phyloP scores from a whole-genome alignment of 2,797 vertebrate species.

The Acanthurus tractus region DNA sequence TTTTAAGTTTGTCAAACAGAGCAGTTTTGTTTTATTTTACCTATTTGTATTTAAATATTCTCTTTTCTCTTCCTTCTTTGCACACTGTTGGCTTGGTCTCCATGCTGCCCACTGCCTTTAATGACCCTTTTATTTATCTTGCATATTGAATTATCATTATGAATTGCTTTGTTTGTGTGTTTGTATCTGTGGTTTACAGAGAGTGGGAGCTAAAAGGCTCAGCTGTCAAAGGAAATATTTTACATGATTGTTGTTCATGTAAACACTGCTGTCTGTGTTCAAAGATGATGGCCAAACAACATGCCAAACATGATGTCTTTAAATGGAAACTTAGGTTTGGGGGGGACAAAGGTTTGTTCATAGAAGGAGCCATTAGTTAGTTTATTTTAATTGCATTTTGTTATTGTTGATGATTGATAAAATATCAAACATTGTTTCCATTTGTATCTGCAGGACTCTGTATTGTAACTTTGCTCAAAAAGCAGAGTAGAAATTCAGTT shows the following conservation, averaged over 20 bases:
- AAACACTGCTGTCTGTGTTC: not conserved
- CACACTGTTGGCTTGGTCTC: not conserved
- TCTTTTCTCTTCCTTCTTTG: not conserved
- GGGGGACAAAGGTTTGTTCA: constrained; percentile 12
- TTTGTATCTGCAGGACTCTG: not conserved
- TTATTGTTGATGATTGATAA: too few species aligned
- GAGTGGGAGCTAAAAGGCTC: constrained; percentile 31
- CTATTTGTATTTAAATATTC: not conserved
- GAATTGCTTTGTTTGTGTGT: constrained; percentile 27
- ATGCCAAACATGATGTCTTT: constrained; percentile 16
- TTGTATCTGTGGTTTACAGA: constrained; percentile 21
- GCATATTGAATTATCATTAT: constrained; percentile 19
- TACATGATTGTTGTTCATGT: constrained; percentile 8
- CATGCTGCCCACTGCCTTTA: not conserved
- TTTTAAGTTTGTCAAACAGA: not conserved
- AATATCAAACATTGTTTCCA: not conserved
- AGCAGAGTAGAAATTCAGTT: not conserved
- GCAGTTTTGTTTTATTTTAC: not conserved
- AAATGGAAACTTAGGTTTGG: constrained; percentile 26
- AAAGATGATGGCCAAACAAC: not conserved
- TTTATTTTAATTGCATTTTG: not conserved
- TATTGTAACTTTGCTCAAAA: too few species aligned
- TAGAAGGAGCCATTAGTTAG: not conserved
- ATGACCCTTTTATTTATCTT: constrained; percentile 21
- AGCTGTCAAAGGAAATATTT: constrained; percentile 29